Evolutionary conservation across 2,797 vertebrate species (phyloP), one percentile per base, ranked within the genome.

Genomic region (Hoplostethus mediterraneus): DNA sequence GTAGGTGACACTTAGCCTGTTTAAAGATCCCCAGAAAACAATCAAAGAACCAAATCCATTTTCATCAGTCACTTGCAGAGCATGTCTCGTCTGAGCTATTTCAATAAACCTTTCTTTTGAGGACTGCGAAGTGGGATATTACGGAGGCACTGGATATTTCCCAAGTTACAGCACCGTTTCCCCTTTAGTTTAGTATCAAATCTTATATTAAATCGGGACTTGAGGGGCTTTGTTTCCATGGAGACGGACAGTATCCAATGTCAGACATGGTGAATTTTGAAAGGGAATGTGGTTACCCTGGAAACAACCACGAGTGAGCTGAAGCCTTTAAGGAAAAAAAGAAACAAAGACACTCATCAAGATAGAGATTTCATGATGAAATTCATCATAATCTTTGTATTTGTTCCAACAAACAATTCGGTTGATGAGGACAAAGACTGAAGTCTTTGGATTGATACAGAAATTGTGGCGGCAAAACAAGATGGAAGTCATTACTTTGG

Each of bases 201-300:
- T 81, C 66, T 77, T 78, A 87, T 64, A 85, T 79, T 77, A 83
- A 89, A 87, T 67, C 56, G 51, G 68, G 79, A 79, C 64, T 86
- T 86, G 65, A 60, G 42, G 81, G 83, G 73, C 67, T 83, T 73
- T 79, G 91, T 94, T 93, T 84, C 90, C 83, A 93, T 92, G 84
- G 94, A 91, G 76, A 94, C 77, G 36, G 71, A 89, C 69, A 81
- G 76, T 81, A 89, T 87, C 84, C 85, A 88, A 79, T 87, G 85
- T 91, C 85, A 91, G 90, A 88, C 77, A 85, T 76, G 77, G 86
- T 89, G 80, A 59, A 89, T 92, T 90, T 86, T 45, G 16, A 88
- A 88, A 81, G 68, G 79, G 73, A 86, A 88, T 80, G 78, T 86
- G 85, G 94, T 95, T 93, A 82, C 92, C 90, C 54, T 90, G 92